Evolutionary conservation across 2,113 vertebrate genomes (phyloP), one percentile per base, ranked within the genome.

Genomic region (Asarcornis scutulata): DNA sequence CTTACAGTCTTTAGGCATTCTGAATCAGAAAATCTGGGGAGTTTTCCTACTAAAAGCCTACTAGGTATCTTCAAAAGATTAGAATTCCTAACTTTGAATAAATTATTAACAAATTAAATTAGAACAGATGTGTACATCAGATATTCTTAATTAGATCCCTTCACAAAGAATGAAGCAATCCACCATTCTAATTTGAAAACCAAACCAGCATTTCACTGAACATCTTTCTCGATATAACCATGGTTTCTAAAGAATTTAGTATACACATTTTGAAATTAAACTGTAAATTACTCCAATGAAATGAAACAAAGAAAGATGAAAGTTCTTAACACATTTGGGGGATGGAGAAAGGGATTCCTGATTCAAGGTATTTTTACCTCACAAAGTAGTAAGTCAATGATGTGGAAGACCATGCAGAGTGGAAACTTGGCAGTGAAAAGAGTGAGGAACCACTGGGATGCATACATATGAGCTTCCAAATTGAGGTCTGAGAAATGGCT

Each of bases 351-450:
- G 4, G n/a, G 66, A 79, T 58, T 88, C 87, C 44, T 36, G 58
- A 58, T 32, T 42, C n/a, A 34, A 17, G 17, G 2, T 3, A 3
- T 12, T 92, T 83, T 83, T 98, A 99, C 99, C 99, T 99, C 99
- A 84, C 98, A 99, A 55, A 99, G 99, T 67, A 99, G 99, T 92
- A 99, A 98, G 98, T 99, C 99, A 64, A 99, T 99, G 98, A 99
- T 99, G 98, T 99, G 99, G 98, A 99, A 99, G 97, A 99, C 99
- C 99, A 99, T 99, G 98, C 99, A 99, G 95, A 99, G 98, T 16
- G 99, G 99, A 94, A 99, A 99, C 98, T 99, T 99, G 98, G 99
- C 99, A n/a, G 99, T 99, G 89, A 99, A 99, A 64, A 99, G 98
- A 2, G 99, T 99, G 96, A 99, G 98, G 96, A 99, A 99, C 99